phyloP scores from a whole-genome alignment of 2,797 vertebrate species.

The Hoplostethus atlanticus region DNA sequence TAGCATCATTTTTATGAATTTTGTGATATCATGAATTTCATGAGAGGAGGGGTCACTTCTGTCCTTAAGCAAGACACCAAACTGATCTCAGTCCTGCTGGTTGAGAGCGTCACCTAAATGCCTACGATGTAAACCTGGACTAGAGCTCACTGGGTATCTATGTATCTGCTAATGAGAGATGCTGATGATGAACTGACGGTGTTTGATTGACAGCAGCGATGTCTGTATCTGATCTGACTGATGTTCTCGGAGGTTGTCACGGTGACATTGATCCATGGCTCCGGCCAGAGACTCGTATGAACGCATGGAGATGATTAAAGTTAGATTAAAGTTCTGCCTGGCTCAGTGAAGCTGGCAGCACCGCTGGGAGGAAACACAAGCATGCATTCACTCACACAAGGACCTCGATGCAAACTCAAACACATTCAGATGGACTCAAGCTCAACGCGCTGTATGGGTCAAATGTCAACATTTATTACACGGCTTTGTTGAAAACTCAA shows the following conservation, averaged over 20 bases:
- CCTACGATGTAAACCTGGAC: conserved; percentile 3
- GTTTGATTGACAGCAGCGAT: conserved; percentile 67
- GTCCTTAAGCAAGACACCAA: too few relatives aligned
- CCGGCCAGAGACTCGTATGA: conserved; percentile 51
- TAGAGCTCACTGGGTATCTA: conserved; percentile 44
- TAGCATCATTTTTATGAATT: too few relatives aligned
- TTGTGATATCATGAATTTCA: too few relatives aligned
- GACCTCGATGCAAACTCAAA: background rate
- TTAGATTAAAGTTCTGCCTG: conserved; percentile 51
- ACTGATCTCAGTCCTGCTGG: too few relatives aligned
- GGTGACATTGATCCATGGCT: conserved; percentile 69
- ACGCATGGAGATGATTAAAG: conserved; percentile 36
- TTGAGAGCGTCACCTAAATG: too few relatives aligned
- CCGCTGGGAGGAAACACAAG: conserved; percentile 13
- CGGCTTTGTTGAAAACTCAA: too few relatives aligned
- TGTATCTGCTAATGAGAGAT: conserved; percentile 62
- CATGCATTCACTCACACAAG: background rate
- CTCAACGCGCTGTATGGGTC: too few relatives aligned
- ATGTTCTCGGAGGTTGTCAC: conserved; percentile 47
- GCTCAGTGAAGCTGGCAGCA: background rate
- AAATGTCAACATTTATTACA: too few relatives aligned
- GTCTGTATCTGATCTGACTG: conserved; percentile 53
- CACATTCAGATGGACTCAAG: background rate
- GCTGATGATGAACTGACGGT: conserved; percentile 58
- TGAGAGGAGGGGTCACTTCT: too few relatives aligned